A percentile compares a stretch with the other conserved stretches of the same genome.
These are phyloP conservation scores for Cephalophus harveyi DNA, from an alignment of 2,113 vertebrate species.

Conservation along the genomic window DNA sequence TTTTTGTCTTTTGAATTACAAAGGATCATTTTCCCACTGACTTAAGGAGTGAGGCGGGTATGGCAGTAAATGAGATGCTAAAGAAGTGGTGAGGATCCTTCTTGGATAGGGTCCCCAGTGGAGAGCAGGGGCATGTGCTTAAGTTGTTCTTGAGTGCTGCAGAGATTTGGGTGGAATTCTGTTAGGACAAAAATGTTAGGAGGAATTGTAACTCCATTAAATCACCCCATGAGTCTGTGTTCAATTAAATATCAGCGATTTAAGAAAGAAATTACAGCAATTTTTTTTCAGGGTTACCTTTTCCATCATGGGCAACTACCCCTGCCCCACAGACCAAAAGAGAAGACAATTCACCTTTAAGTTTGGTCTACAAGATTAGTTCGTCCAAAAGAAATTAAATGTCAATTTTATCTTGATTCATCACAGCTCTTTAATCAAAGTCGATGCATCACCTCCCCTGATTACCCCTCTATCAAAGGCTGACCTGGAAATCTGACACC, in stretches of 20 bases:
- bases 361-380: constrained; percentile 70
- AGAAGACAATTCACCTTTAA: constrained; percentile 71
- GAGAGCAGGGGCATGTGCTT: neutral
- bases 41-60: neutral
- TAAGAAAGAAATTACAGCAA: constrained; percentile 53
- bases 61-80: neutral
- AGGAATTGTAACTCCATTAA: constrained; percentile 54
- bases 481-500: constrained; percentile 80
- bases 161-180: neutral
- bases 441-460: constrained; percentile 73
- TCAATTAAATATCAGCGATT: constrained; percentile 66
- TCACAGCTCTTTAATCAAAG: constrained; percentile 85
- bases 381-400: constrained; percentile 75
- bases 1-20: neutral
- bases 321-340: constrained; percentile 36
- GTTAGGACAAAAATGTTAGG: constrained; percentile 40
- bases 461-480: constrained; percentile 78
- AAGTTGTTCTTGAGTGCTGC: neutral
- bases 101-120: too few relatives aligned
- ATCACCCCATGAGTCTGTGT: neutral
- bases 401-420: constrained; percentile 83
- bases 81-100: neutral
- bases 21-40: neutral
- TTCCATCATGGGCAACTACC: neutral
- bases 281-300: constrained; percentile 63